Conservation (phyloP, 2,888 invertebrate species). For the Coelogynopora nodosa region DNA sequence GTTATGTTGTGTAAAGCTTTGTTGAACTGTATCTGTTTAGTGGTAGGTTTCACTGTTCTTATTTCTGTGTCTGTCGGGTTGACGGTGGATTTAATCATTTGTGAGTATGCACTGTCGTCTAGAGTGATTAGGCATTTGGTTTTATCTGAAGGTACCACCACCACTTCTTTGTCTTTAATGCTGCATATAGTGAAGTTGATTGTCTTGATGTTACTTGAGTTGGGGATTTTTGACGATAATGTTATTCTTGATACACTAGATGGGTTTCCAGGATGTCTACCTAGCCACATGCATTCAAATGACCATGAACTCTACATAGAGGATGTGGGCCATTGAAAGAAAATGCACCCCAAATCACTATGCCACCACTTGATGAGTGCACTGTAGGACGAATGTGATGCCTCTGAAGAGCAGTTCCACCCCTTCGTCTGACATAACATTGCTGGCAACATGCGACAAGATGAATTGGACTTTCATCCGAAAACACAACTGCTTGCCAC, state of each 20-base stretch:
- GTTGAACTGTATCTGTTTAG: not conserved
- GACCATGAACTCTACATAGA: too few relatives aligned
- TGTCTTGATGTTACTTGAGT: not conserved
- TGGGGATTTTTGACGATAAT: not conserved
- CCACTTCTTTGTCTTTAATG: not conserved
- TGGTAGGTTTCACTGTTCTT: not conserved
- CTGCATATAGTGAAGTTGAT: not conserved
- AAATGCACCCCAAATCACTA: too few relatives aligned
- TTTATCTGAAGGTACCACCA: conserved; percentile 1
- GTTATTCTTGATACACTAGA: not conserved
- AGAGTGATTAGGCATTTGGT: conserved; percentile 9
- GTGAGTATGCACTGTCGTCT: not conserved
- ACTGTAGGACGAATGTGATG: too few relatives aligned
- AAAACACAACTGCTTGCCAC: too few relatives aligned
- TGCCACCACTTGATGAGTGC: too few relatives aligned
- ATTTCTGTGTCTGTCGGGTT: not conserved
- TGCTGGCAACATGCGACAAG: too few relatives aligned
- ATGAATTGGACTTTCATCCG: too few relatives aligned
- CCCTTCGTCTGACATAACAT: too few relatives aligned
- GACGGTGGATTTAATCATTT: not conserved
- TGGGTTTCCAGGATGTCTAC: too few relatives aligned
- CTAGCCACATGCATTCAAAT: too few relatives aligned
- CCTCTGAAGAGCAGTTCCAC: too few relatives aligned
- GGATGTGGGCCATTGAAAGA: too few relatives aligned
- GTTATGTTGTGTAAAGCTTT: not conserved